phyloP scores from a whole-genome alignment of 2,888 invertebrate genomes.

The Andrena fulva region DNA sequence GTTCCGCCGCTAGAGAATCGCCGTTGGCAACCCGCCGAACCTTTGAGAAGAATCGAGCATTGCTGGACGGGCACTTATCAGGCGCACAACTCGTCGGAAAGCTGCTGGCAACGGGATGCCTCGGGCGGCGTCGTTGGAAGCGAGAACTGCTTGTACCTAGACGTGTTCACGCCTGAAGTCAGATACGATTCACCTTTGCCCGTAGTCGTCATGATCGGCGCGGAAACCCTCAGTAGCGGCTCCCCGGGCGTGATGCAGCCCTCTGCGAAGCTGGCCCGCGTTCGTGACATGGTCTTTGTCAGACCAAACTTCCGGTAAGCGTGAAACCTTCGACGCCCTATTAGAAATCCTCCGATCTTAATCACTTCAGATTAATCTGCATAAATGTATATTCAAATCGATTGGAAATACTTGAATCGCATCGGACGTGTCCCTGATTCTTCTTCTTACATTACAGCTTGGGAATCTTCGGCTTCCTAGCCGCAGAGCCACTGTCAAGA shows the following conservation, averaged over 20 bases:
- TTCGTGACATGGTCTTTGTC: slow-evolving; percentile 93
- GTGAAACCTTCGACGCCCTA: neutral
- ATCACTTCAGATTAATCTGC: neutral
- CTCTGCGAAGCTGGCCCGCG: slow-evolving; percentile 90
- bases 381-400: no score
- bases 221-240: slow-evolving; percentile 92
- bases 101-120: slow-evolving; percentile 90
- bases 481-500: slow-evolving; percentile 89
- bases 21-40: slow-evolving; percentile 90
- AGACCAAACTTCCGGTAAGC: slow-evolving; percentile 93
- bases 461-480: slow-evolving; percentile 90
- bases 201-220: slow-evolving; percentile 93
- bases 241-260: slow-evolving; percentile 91
- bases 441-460: slow-evolving; percentile 80
- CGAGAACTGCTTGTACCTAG: slow-evolving; percentile 94
- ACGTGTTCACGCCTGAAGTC: slow-evolving; percentile 93
- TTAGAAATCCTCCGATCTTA: neutral
- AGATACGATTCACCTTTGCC: slow-evolving; percentile 92
- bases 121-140: slow-evolving; percentile 89
- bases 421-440: no score
- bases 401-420: no score
- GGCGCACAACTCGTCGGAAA: slow-evolving; percentile 89
- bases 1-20: slow-evolving; percentile 89
- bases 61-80: slow-evolving; percentile 92
- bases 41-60: slow-evolving; percentile 88